Base-by-base conservation (phyloP, 2,113 vertebrate genomes). In the Lipophrys pholis region DNA sequence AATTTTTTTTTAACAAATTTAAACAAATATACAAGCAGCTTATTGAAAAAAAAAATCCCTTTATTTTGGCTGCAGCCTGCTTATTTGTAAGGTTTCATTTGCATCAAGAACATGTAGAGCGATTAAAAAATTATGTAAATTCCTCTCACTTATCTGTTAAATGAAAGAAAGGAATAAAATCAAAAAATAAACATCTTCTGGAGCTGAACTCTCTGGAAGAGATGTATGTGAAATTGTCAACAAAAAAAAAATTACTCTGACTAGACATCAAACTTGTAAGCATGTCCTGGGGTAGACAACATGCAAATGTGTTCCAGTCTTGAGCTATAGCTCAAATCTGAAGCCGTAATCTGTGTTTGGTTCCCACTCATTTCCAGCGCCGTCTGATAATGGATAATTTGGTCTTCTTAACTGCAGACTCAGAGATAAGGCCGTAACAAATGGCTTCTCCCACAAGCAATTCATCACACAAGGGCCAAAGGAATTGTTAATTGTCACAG, bases 341-440 rank as follows among this genome's bases (percentile, higher is more conserved):
- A 65, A 70, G 42, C 39, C 15, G 10, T 61, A 57, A 87, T 90
- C 80, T 83, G 63, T 90, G 68, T 84, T 84, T 84, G 74, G 67
- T 77, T 88, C 78, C 66, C 76, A 70, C 46, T 80, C 54, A 69
- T 81, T 84, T 82, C 52, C 67, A 83, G 41, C 54, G 69, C 42
- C 66, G 67, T 73, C 54, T 71, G 80, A 84, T 85, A 84, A 82
- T 56, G 70, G 76, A 87, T 88, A 69, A 83, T 87, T 80, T 79
- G 70, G 51, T 77, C 76, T 68, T 78, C 75, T 75, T 69, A 82
- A 70, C 71, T 76, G 71, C 80, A 65, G 67, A 49, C 56, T 76
- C 35, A 72, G 52, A 87, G 88, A 89, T 92, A 89, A 90, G 75
- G 53, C 63, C 65, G 49, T 80, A 87, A 89, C 87, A 83, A 90